Conservation (phyloP, 2,113 vertebrate species). For the Erythrocebus patas region DNA sequence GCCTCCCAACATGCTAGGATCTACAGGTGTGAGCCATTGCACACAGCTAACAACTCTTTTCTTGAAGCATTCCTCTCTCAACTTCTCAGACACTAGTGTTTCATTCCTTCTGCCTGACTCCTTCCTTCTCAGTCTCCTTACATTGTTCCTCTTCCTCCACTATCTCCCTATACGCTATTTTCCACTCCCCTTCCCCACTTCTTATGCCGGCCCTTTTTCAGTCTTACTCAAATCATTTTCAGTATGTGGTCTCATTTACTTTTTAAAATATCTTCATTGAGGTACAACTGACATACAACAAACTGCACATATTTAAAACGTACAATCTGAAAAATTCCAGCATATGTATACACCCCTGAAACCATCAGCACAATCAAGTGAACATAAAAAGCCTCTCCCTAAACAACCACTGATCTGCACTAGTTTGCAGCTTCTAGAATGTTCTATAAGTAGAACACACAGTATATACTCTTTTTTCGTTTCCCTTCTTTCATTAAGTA, state of each 20-base stretch:
- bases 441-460: too few relatives aligned
- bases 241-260: background rate
- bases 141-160: background rate
- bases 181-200: background rate
- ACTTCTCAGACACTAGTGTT: background rate
- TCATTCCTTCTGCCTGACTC: background rate
- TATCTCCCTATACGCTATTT: background rate
- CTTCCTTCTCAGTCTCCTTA: background rate
- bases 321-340: background rate
- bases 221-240: background rate
- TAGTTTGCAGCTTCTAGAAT: background rate
- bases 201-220: background rate
- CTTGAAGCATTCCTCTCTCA: background rate
- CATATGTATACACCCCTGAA: background rate
- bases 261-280: background rate
- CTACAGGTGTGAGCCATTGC: too few relatives aligned
- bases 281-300: background rate
- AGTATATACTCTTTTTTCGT: background rate
- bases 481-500: constrained; percentile 19
- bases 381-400: background rate
- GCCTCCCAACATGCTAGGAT: too few relatives aligned
- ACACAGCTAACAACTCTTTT: background rate
- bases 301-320: background rate
- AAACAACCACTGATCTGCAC: background rate
- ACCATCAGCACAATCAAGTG: background rate